Base-by-base conservation (phyloP, 1,140 invertebrate species). In the Pachyrhynchus sulphureomaculatus region DNA sequence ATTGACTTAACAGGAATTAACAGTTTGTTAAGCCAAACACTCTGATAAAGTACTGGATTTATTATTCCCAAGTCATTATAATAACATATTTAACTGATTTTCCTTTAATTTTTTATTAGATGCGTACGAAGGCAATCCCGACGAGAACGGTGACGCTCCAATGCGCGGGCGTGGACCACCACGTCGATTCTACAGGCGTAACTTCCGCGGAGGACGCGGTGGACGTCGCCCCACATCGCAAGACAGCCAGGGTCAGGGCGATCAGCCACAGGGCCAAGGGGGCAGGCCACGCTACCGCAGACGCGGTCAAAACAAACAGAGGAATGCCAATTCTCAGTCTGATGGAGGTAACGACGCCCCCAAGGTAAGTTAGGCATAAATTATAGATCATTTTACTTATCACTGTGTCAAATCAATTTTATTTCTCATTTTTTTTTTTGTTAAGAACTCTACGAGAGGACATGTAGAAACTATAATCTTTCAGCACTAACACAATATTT, bases 171-270 rank as follows among this genome's bases (percentile, higher is more conserved):
- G 81, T 55, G 79, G 81, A 52, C 77, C 81, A 33, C 80, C 82
- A 62, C 80, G 86, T 67, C 82, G 86, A 57, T 87, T 83, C 75
- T 87, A 84, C 79, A 83, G 85, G 58, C 82, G 85, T 42, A 82
- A 84, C 66, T 82, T 80, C 72, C 81, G 83, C 55, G 81, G 83
- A 51, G 82, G 82, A 55, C 76, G 81, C 65, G 79, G 81, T n/a
- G 79, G 68, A 62, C 77, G 80, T 64, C 83, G 79, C 75, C 68
- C 72, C 73, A 75, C 57, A 60, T 62, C 57, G 62, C 62, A 60
- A 55, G 68, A 51, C 57, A 66, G 58, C 65, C 65, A 62, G 63
- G 66, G 68, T 56, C 60, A 68, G 57, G 62, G 62, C 62, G 60
- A 63, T 29, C 65, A 62, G 47, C 26, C 39, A 32, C 52, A 53